Evolutionary conservation across 2,113 vertebrate genomes (phyloP).

Genomic region (Poeciliopsis turrubarensis): DNA sequence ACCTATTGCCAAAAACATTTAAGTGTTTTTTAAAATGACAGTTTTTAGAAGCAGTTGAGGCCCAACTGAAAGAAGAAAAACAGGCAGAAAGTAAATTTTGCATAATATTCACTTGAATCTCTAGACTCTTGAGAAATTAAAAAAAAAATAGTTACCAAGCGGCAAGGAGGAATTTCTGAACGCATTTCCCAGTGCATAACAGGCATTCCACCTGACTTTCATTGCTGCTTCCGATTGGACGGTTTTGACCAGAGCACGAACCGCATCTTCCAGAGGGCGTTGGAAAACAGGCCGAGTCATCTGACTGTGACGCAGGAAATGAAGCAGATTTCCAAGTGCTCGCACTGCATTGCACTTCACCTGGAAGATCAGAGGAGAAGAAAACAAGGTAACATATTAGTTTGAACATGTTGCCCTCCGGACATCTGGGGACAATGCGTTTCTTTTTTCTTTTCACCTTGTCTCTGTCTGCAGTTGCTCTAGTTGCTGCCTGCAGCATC

Average conservation of each 20-base stretch:
- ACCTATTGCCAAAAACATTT: too few relatives aligned
- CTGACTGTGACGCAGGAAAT: conserved; percentile 88
- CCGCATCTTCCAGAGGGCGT: conserved; percentile 85
- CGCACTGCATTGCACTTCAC: conserved; percentile 95
- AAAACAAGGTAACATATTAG: neutral
- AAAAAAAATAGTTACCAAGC: conserved; percentile 78
- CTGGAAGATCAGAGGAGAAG: conserved; percentile 62
- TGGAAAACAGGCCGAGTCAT: conserved; percentile 85
- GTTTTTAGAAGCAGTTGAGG: too few relatives aligned
- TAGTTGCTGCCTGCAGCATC: conserved; percentile 88
- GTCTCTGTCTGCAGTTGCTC: conserved; percentile 92
- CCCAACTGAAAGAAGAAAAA: too few relatives aligned
- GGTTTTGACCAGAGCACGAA: conserved; percentile 87
- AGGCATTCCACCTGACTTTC: conserved; percentile 98
- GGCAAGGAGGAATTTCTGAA: conserved; percentile 92
- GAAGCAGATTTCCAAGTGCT: conserved; percentile 93
- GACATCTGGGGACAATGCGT: neutral
- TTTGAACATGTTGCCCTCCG: too few relatives aligned
- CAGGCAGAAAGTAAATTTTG: too few relatives aligned
- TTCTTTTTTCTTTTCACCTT: conserved; percentile 77
- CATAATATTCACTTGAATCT: neutral
- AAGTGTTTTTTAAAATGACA: too few relatives aligned
- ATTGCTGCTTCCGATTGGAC: conserved; percentile 90
- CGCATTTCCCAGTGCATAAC: conserved; percentile 93
- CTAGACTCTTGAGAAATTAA: neutral